Percentiles rank a stretch among this genome's conserved stretches.
Conservation (phyloP, 1,140 invertebrate species). For the Pachyrhynchus sulphureomaculatus region DNA sequence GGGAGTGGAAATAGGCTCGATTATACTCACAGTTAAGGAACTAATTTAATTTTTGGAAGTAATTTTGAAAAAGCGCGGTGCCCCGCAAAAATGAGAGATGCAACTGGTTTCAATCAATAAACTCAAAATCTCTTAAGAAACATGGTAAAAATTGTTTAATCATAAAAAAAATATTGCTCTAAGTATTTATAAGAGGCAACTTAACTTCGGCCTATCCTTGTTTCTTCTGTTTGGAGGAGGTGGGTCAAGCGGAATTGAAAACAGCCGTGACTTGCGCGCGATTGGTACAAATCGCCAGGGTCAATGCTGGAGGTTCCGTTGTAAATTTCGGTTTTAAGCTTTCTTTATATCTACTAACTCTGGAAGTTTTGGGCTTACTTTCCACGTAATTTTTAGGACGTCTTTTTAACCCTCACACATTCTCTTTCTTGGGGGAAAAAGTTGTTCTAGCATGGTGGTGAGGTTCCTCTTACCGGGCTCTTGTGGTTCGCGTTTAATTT, state of each 20-base stretch:
- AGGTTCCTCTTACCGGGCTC: slow-evolving; percentile 20
- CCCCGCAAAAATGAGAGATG: no score
- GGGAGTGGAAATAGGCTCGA: no score
- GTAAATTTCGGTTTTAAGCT: no score
- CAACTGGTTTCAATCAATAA: no score
- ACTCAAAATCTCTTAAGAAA: no score
- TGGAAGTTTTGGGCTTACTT: slow-evolving; percentile 18
- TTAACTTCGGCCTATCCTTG: background rate
- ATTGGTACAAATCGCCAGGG: background rate
- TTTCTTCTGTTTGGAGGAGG: slow-evolving; percentile 10
- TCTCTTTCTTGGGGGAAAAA: slow-evolving; percentile 39
- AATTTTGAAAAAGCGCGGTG: no score
- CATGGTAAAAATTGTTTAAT: no score
- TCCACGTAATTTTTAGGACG: slow-evolving; percentile 29
- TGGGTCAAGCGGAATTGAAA: background rate
- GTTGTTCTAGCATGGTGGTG: slow-evolving; percentile 42
- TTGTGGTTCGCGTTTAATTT: slow-evolving; percentile 21
- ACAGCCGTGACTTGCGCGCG: slow-evolving; percentile 3
- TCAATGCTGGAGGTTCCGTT: slow-evolving; percentile 13
- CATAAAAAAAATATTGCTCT: no score
- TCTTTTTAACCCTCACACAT: slow-evolving; percentile 32
- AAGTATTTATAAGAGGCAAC: no score
- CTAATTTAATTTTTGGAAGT: no score
- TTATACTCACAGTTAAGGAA: no score
- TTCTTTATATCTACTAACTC: slow-evolving; percentile 18